A percentile compares a stretch with the other conserved stretches of the same genome.
Conservation (phyloP, 2,797 vertebrate species). For the Gila robusta region DNA sequence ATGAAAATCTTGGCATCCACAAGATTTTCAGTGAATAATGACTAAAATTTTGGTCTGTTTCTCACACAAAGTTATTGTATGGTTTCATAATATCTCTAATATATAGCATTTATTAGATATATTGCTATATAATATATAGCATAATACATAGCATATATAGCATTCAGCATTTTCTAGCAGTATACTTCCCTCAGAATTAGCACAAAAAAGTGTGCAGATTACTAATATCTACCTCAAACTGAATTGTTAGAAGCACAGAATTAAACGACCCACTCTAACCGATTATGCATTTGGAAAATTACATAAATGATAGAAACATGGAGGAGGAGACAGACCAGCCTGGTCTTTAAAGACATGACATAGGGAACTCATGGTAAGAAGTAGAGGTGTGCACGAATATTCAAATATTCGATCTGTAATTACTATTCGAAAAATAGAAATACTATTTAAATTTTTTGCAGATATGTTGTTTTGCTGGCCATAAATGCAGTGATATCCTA, state of each 20-base stretch:
- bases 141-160: no score
- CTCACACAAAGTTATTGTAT: background rate
- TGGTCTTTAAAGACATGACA: conserved; percentile 7
- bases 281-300: background rate
- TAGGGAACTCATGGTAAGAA: background rate
- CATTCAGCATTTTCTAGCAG: background rate
- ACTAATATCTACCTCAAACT: background rate
- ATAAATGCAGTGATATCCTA: no score
- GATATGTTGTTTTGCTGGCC: no score
- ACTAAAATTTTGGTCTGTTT: background rate
- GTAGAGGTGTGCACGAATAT: no score
- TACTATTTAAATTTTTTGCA: no score
- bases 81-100: background rate
- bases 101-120: no score
- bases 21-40: background rate
- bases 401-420: no score
- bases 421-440: no score
- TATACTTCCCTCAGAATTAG: background rate
- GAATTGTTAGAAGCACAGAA: background rate
- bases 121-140: no score
- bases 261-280: background rate
- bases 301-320: conserved; percentile 17
- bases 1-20: background rate
- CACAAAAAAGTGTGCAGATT: background rate
- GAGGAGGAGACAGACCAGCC: background rate